phyloP scores from a whole-genome alignment of 2,113 vertebrate species.

The Odobenus rosmarus region DNA sequence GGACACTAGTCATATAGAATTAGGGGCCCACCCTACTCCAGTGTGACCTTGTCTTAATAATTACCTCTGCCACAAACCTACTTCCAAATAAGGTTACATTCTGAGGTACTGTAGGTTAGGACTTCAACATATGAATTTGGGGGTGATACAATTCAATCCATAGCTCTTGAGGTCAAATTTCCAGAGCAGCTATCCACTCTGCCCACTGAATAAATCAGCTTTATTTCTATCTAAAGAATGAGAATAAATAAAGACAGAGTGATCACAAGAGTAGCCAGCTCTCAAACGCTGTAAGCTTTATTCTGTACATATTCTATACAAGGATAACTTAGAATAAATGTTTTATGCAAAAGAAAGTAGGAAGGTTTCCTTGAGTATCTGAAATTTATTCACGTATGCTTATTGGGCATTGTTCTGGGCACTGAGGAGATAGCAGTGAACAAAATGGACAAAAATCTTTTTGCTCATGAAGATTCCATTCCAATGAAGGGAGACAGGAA shows the following conservation, averaged over 20 bases:
- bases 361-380: background rate
- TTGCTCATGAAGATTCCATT: background rate
- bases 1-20: background rate
- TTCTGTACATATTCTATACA: background rate
- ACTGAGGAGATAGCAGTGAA: background rate
- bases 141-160: background rate
- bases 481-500: background rate
- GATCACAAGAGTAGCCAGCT: background rate
- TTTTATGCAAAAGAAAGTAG: background rate
- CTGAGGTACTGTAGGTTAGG: background rate
- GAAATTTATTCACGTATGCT: background rate
- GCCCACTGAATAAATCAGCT: background rate
- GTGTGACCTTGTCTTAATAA: background rate
- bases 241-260: background rate
- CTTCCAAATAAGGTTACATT: background rate
- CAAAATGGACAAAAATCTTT: background rate
- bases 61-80: background rate
- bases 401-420: background rate
- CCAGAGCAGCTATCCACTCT: background rate
- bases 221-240: background rate
- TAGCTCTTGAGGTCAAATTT: background rate
- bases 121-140: background rate
- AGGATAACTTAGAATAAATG: background rate
- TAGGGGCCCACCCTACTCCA: background rate
- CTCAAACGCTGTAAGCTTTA: background rate